A percentile compares a stretch with the other conserved stretches of the same genome.
phyloP scores from a whole-genome alignment of 2,888 invertebrate genomes.

The Cantharis lateralis region DNA sequence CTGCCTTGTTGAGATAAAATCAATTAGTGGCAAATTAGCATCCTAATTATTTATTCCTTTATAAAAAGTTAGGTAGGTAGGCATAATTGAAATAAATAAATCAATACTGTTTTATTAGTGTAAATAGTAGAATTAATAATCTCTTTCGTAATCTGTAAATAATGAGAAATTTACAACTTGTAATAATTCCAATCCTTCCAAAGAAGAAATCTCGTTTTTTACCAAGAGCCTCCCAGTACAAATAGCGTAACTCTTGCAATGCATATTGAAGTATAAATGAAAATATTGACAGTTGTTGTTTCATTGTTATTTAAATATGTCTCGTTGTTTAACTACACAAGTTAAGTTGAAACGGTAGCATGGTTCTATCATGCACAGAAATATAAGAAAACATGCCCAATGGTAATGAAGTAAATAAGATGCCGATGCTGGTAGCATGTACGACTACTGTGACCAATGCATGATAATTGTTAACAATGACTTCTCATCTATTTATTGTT shows the following conservation, averaged over 20 bases:
- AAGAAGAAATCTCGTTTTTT: neutral
- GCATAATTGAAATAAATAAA: neutral
- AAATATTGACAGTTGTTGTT: neutral
- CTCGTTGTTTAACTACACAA: neutral
- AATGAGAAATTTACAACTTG: neutral
- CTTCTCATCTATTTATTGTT: conserved; percentile 35
- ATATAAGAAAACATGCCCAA: neutral
- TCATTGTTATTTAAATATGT: neutral
- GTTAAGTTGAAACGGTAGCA: neutral
- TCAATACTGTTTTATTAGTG: neutral
- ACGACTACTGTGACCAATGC: conserved; percentile 25
- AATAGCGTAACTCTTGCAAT: neutral
- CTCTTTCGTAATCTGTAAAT: neutral
- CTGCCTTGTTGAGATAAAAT: neutral
- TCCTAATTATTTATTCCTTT: neutral
- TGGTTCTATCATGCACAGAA: neutral
- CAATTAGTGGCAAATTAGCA: neutral
- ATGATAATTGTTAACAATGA: conserved; percentile 33
- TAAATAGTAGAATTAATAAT: neutral
- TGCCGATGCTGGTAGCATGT: neutral
- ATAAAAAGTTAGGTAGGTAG: neutral
- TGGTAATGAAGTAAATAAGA: neutral
- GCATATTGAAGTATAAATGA: neutral
- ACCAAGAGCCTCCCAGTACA: neutral
- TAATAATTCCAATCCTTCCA: neutral